Conservation (phyloP, 2,113 vertebrate genomes). For the Xiphophorus maculatus region DNA sequence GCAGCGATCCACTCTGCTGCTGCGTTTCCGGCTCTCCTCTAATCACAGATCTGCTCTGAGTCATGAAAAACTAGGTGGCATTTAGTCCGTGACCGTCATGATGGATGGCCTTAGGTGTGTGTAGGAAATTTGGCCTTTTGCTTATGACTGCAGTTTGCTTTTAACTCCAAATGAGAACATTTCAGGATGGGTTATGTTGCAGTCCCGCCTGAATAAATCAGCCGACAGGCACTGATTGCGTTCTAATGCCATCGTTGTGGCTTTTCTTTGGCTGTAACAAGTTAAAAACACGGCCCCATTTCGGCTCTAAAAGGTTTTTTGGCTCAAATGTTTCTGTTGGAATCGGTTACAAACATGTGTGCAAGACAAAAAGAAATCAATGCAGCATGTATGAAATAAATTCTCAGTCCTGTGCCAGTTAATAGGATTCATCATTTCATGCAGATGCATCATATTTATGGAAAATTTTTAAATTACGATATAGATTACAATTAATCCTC, state of each 20-base stretch:
- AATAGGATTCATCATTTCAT: no score
- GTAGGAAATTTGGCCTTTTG: not conserved
- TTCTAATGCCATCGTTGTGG: not conserved
- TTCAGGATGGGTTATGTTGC: not conserved
- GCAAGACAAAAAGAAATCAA: no score
- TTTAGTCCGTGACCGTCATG: not conserved
- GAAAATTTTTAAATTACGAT: no score
- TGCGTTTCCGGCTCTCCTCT: not conserved
- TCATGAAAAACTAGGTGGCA: not conserved
- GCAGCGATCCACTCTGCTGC: constrained; percentile 2
- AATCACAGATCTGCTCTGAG: not conserved
- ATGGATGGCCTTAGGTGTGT: not conserved
- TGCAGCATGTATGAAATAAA: no score
- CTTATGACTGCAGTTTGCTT: not conserved
- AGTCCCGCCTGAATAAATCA: not conserved
- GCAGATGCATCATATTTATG: no score
- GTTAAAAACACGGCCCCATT: not conserved
- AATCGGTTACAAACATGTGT: no score
- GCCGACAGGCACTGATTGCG: not conserved
- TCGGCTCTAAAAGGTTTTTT: not conserved
- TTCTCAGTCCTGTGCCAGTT: no score
- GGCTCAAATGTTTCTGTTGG: not conserved
- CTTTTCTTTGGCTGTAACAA: not conserved
- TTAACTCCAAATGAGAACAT: not conserved
- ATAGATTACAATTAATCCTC: no score